A percentile compares a stretch with the other conserved stretches of the same genome.
Evolutionary conservation across 2,888 invertebrate genomes (phyloP).

Genomic region (Calliphora vomitoria): DNA sequence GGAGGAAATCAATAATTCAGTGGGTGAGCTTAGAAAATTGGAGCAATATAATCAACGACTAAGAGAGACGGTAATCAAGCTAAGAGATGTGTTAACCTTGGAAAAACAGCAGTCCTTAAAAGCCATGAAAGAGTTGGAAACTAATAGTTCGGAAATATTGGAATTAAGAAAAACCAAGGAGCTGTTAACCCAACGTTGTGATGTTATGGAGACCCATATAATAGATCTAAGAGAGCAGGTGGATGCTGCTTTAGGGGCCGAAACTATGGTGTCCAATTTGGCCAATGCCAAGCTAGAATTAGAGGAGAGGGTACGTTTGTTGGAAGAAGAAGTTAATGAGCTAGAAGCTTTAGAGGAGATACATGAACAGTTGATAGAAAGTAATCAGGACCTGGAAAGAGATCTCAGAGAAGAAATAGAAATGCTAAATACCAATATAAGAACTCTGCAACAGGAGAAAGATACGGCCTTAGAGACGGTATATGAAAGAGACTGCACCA

Average conservation of each 20-base stretch:
- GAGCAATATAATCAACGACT: slow-evolving; percentile 97
- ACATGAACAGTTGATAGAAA: slow-evolving; percentile 98
- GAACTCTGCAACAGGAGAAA: slow-evolving; percentile 92
- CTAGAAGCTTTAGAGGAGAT: slow-evolving; percentile 96
- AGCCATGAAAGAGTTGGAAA: slow-evolving; percentile 95
- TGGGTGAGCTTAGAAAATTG: slow-evolving; percentile 89
- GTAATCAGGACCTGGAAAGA: slow-evolving; percentile 95
- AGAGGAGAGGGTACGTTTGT: slow-evolving; percentile 94
- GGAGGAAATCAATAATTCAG: slow-evolving; percentile 86
- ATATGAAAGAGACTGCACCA: slow-evolving; percentile 96
- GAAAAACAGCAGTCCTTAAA: slow-evolving; percentile 97
- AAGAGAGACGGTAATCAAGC: slow-evolving; percentile 95
- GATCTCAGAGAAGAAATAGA: slow-evolving; percentile 98
- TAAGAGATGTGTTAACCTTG: slow-evolving; percentile 96
- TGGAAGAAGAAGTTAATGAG: slow-evolving; percentile 96
- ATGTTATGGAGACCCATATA: slow-evolving; percentile 94
- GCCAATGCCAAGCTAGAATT: slow-evolving; percentile 96
- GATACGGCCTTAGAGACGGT: slow-evolving; percentile 96
- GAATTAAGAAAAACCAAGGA: slow-evolving; percentile 94
- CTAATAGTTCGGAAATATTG: slow-evolving; percentile 93
- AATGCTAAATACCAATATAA: slow-evolving; percentile 91
- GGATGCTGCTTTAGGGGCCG: slow-evolving; percentile 98
- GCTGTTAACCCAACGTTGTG: slow-evolving; percentile 90
- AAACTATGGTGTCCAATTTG: slow-evolving; percentile 98
- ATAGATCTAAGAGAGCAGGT: slow-evolving; percentile 97